These are phyloP conservation scores for Euplagia quadripunctaria DNA, from an alignment of 2,888 invertebrate genomes.

Conservation along the genomic window DNA sequence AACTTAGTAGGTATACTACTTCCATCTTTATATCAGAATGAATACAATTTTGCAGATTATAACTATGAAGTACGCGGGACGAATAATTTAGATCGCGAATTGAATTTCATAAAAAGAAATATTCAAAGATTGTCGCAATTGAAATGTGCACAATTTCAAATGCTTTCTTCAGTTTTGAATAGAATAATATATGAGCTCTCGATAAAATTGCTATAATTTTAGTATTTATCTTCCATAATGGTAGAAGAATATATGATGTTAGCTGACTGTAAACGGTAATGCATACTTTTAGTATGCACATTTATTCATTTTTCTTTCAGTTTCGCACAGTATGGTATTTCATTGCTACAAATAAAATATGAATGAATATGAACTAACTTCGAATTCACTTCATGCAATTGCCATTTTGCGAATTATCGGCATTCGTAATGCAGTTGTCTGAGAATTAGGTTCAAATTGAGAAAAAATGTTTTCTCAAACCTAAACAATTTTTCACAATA, in stretches of 20 bases:
- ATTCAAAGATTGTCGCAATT: constrained; percentile 32
- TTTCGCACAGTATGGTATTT: background rate
- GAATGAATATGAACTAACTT: background rate
- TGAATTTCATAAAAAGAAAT: constrained; percentile 32
- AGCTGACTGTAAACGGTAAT: background rate
- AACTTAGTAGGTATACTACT: constrained; percentile 9
- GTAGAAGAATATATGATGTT: background rate
- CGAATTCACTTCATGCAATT: background rate
- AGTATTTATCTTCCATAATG: background rate
- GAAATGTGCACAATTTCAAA: constrained; percentile 22
- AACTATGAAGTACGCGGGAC: constrained; percentile 29
- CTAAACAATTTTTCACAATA: too few relatives aligned
- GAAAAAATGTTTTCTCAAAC: background rate
- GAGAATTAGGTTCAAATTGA: background rate
- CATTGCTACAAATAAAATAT: background rate
- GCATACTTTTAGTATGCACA: background rate
- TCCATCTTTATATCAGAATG: constrained; percentile 22
- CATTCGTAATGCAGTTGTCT: too few relatives aligned
- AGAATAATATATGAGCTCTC: background rate
- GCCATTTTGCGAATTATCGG: background rate
- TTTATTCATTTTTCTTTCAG: background rate
- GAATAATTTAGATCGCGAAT: constrained; percentile 38
- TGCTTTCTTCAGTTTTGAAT: constrained; percentile 8
- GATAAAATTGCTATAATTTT: constrained; percentile 5
- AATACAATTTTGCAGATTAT: constrained; percentile 31